Evolutionary conservation across 2,888 invertebrate species (phyloP), one percentile per base, ranked within the genome.

Genomic region (Molorchus minor): DNA sequence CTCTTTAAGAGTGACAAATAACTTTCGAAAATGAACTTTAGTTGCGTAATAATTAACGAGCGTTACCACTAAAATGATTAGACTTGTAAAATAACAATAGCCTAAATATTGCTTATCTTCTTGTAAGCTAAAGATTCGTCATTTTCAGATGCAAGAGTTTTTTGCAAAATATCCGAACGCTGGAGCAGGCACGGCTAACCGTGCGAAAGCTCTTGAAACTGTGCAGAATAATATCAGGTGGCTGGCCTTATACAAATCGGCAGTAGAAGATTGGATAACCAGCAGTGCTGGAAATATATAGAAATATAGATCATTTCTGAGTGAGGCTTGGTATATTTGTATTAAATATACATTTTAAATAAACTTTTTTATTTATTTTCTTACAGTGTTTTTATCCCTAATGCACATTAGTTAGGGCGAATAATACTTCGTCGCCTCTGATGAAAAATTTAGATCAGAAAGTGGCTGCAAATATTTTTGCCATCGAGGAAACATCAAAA

Each of bases 191-290:
- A 88, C 84, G 21, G 78, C 86, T 5, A 88, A 88, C 0, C 84
- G 96, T 21, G 82, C 84, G 15, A 87, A 88, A 67, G 93, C 96
- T 0, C 75, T 93, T 1, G 94, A 93, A 78, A 88, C 83, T 0
- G 90, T 95, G 0, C 81, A 84, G 43, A 88, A 87, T 73, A 96
- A 95, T 74, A 92, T 96, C 10, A 85, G 86, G 56, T 96, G 96
- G 96, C 77, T 89, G 52, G 75, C 82, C 12, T 83, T 81, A 0
- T 87, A 92, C 74, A 83, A 85, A 38, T 69, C 74, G 0, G 75
- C 80, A 1, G 84, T 94, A 1, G 81, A 84, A 15, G 70, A 80
- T 0, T 93, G 93, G 93, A 64, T 78, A 41, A 12, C 33, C 4
- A 57, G 19, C 4, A 41, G 44, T 2, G 46, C 56, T 16, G 17